phyloP scores from a whole-genome alignment of 2,888 invertebrate species.

The Lycocerus yunnanus region DNA sequence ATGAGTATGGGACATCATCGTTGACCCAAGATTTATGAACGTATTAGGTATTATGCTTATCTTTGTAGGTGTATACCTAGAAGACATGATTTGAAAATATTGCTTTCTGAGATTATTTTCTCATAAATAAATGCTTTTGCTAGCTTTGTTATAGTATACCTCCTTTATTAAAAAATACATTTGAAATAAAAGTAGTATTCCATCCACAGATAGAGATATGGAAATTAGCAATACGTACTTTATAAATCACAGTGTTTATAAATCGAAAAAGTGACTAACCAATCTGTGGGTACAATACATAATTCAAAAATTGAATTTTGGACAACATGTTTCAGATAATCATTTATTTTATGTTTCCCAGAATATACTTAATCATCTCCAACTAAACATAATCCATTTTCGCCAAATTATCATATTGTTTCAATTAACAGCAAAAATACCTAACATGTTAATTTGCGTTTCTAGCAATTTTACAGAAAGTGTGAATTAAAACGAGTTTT shows the following conservation, averaged over 20 bases:
- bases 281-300: background rate
- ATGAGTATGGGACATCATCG: background rate
- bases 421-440: background rate
- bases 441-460: background rate
- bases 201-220: background rate
- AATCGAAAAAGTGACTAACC: background rate
- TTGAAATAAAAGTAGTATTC: background rate
- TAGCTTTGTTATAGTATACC: background rate
- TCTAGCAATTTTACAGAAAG: background rate
- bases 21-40: background rate
- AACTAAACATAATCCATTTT: background rate
- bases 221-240: background rate
- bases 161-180: background rate
- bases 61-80: background rate
- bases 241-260: background rate
- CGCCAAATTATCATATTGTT: background rate
- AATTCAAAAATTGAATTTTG: background rate
- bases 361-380: background rate
- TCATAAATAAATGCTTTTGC: background rate
- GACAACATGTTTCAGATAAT: background rate
- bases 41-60: background rate
- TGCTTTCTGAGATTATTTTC: background rate
- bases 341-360: background rate
- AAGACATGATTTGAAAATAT: background rate
- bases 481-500: background rate